Evolutionary conservation across 1,140 invertebrate genomes (phyloP), one percentile per base, ranked within the genome.

Genomic region (Drosophila arizonae): DNA sequence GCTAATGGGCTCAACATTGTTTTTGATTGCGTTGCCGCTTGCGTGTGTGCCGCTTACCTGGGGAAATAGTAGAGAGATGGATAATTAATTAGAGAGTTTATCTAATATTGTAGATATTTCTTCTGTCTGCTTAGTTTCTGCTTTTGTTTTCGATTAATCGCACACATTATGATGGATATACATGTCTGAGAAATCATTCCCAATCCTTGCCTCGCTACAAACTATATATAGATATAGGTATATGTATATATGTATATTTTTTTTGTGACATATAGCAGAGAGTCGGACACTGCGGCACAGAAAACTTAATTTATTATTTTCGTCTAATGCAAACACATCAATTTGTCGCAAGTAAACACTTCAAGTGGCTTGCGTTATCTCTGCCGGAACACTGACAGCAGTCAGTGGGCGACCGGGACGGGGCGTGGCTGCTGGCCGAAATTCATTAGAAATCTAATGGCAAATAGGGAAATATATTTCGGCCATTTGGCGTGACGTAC

Each of bases 281-380:
- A 33, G 33, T 10, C 17, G 45, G 28, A 0, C 43, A 67, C 58
- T 39, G 50, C 21, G 13, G 43, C 41, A 33, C 6, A 33, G 63
- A 79, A 71, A 87, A 87, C 79, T 86, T 79, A 73, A 86, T 86
- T 86, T 88, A 86, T 86, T 86, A 88, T 86, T 87, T 82, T 72
- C 62, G 71, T 61, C 82, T 86, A 82, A 74, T 76, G 84, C 76
- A 86, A 86, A 86, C 82, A 86, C 82, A 86, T 86, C 82, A 88
- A 86, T 86, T 86, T 88, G 84, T 86, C 76, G 84, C 82, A 86
- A 82, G 79, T 81, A 86, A 86, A 86, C 82, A 86, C 82, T 86
- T 86, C 82, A 82, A 86, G 82, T 77, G 79, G 58, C 81, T 86
- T 88, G 72, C 82, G 79, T 86, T 86, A 86, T 86, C 82, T 86